Base-by-base conservation (phyloP, 2,888 invertebrate species). In the Zygogramma bicolorata region DNA sequence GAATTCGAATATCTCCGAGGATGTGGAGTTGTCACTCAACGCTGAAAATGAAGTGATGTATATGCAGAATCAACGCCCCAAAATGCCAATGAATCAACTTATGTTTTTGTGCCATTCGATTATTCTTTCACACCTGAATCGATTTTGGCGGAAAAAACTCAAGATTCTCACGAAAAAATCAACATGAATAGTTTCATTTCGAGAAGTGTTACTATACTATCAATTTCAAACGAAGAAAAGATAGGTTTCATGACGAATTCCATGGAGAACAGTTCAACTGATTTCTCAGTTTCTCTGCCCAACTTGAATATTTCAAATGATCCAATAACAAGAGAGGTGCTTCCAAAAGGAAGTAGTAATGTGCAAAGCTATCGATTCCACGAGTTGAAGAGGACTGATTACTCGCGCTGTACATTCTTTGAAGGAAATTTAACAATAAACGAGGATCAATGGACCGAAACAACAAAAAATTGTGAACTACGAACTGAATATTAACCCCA, bases 351-450 rank as follows among this genome's bases (percentile, higher is more conserved):
- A 25, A 59, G 58, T 25, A 6, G 0, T 59, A 59, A 59, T 29
- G 58, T 59, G 1, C 1, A 42, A 2, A 42, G 1, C 5, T 7
- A 25, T 59, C 58, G 29, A n/a, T 29, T n/a, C n/a, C 0, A 7
- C n/a, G 29, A n/a, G n/a, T n/a, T n/a, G n/a, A n/a, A n/a, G n/a
- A n/a, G n/a, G n/a, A n/a, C n/a, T n/a, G n/a, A n/a, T 61, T 61
- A 61, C n/a, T 61, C 40, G 40, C 40, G n/a, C 38, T 61, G 61
- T 38, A 15, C 40, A 40, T 40, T 61, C 22, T 40, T 61, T 3
- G 61, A 61, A 61, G 40, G 38, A 38, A 2, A 61, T 22, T 61
- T 61, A 10, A 61, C 38, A 15, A 61, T 61, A 61, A 15, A 22
- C n/a, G 40, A 61, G 25, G 34, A 61, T 1, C 61, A 61, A 22